phyloP scores from a whole-genome alignment of 1,140 invertebrate species.

The Orius laevigatus region DNA sequence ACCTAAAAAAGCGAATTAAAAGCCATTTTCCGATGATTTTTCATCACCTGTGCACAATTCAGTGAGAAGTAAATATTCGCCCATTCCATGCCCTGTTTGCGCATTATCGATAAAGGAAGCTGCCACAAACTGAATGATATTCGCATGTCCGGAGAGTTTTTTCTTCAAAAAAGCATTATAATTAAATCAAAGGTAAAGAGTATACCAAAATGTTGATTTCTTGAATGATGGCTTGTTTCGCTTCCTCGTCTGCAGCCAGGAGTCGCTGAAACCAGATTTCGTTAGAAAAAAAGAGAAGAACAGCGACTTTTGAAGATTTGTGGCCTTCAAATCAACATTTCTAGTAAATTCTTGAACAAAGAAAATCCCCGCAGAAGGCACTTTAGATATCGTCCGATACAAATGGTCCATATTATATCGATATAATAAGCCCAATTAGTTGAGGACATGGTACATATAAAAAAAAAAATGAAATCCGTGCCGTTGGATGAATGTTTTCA shows the following conservation, averaged over 20 bases:
- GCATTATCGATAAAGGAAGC: conserved; percentile 55
- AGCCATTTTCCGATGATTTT: not conserved
- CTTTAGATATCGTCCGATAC: not conserved
- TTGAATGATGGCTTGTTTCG: conserved; percentile 56
- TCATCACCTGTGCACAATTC: conserved; percentile 44
- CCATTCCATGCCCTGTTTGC: conserved; percentile 44
- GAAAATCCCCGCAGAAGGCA: not conserved
- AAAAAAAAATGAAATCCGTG: too few species aligned
- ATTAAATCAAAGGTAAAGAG: conserved; percentile 16
- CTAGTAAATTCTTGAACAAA: not conserved
- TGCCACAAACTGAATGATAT: conserved; percentile 62
- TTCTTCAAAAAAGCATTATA: conserved; percentile 27
- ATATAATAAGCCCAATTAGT: too few species aligned
- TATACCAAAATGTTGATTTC: conserved; percentile 49
- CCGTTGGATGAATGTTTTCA: too few species aligned
- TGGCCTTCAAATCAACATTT: too few species aligned
- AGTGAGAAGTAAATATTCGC: conserved; percentile 53
- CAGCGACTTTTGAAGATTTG: too few species aligned
- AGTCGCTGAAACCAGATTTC: conserved; percentile 36
- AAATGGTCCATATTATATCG: not conserved
- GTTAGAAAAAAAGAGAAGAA: not conserved
- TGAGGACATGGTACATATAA: too few species aligned
- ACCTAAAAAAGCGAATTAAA: conserved; percentile 34
- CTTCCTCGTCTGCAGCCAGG: conserved; percentile 58
- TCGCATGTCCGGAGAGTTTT: conserved; percentile 58